Conservation (phyloP, 1,140 invertebrate species). For the Mercenaria mercenaria region DNA sequence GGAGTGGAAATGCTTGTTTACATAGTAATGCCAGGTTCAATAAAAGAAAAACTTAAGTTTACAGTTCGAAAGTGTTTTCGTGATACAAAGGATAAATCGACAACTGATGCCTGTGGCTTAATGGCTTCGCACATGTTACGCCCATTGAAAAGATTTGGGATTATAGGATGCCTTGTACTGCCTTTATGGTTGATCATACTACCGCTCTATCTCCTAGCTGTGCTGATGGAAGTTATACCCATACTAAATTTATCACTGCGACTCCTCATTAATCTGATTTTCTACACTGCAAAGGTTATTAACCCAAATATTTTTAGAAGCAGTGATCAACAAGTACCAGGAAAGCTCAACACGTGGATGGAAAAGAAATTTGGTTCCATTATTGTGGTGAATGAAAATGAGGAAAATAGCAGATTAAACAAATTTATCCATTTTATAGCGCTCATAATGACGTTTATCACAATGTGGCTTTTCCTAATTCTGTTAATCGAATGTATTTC, state of each 20-base stretch:
- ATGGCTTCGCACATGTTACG: background rate
- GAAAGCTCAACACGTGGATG: background rate
- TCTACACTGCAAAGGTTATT: conserved; percentile 15
- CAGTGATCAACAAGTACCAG: background rate
- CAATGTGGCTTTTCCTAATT: background rate
- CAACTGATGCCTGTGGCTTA: conserved; percentile 1
- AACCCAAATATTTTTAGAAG: background rate
- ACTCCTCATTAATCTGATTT: conserved; percentile 7
- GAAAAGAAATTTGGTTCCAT: background rate
- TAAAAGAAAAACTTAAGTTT: conserved; percentile 32
- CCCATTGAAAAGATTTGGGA: conserved; percentile 7
- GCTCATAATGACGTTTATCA: background rate
- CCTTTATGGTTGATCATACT: background rate
- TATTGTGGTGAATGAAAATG: background rate
- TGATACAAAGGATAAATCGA: background rate
- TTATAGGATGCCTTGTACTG: conserved; percentile 9
- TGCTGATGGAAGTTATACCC: background rate
- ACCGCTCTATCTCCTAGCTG: background rate
- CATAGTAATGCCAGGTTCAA: background rate
- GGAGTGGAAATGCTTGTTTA: background rate
- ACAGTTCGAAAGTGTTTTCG: conserved; percentile 29
- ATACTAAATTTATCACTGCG: conserved; percentile 14
- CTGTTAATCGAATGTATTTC: background rate
- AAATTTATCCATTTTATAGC: background rate
- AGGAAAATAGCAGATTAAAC: conserved; percentile 14